Evolutionary conservation across 2,888 invertebrate species (phyloP).

Genomic region (Xestia xanthographa): DNA sequence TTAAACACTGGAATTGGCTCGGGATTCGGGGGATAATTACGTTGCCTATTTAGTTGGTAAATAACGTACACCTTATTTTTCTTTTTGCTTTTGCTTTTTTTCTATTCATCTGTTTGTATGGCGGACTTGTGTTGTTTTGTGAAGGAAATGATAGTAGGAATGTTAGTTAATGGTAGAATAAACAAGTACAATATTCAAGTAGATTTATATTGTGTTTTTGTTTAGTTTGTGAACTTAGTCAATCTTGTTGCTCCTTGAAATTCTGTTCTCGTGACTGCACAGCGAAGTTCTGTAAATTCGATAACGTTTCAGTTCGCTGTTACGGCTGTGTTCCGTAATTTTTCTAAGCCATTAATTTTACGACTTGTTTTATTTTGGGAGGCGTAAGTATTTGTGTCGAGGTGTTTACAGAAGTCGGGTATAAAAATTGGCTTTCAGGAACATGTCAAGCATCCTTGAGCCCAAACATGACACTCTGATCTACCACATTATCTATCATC

Average conservation of each 20-base stretch:
- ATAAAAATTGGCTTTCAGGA: neutral
- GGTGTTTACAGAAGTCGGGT: constrained; percentile 28
- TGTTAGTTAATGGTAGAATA: constrained; percentile 22
- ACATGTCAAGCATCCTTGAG: neutral
- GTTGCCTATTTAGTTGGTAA: constrained; percentile 84
- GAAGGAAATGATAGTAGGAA: constrained; percentile 16
- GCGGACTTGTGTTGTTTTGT: constrained; percentile 51
- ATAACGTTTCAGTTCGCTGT: constrained; percentile 53
- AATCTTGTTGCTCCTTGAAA: constrained; percentile 52
- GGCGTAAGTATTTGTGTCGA: constrained; percentile 19
- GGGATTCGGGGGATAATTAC: constrained; percentile 88
- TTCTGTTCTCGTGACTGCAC: constrained; percentile 41
- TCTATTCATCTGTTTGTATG: constrained; percentile 55
- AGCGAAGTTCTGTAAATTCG: constrained; percentile 57
- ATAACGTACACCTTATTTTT: constrained; percentile 79
- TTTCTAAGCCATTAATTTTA: constrained; percentile 56
- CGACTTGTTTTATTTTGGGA: constrained; percentile 47
- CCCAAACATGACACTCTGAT: neutral
- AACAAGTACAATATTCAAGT: constrained; percentile 23
- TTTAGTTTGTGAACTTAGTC: constrained; percentile 44
- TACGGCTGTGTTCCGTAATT: constrained; percentile 42
- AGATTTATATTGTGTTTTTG: constrained; percentile 28
- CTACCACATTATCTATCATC: no score
- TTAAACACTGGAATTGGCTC: constrained; percentile 89
- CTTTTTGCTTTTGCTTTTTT: constrained; percentile 73